Conservation (phyloP, 2,888 invertebrate species). For the Osmoderma eremita region DNA sequence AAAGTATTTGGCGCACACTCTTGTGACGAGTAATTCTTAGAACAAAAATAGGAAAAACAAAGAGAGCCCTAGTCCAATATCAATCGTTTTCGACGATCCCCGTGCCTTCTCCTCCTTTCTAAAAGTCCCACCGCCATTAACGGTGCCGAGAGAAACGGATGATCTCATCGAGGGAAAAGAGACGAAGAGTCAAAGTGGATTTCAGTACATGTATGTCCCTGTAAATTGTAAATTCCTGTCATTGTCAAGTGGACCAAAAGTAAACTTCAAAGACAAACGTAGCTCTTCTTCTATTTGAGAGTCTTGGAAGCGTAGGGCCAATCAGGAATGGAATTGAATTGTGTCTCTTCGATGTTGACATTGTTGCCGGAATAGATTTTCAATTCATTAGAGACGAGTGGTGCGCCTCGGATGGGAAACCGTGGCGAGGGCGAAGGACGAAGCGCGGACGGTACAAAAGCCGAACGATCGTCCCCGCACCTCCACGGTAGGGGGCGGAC, state of each 20-base stretch:
- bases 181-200: conserved; percentile 40
- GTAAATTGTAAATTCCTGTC: conserved; percentile 60
- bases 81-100: conserved; percentile 34
- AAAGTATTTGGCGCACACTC: no score
- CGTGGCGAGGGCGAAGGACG: conserved; percentile 9
- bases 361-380: conserved; percentile 63
- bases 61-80: conserved; percentile 12
- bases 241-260: conserved; percentile 57
- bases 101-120: conserved; percentile 6
- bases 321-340: conserved; percentile 60
- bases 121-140: no score
- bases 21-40: neutral
- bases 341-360: conserved; percentile 61
- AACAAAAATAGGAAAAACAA: no score
- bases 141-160: neutral
- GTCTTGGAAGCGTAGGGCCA: conserved; percentile 56
- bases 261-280: conserved; percentile 63
- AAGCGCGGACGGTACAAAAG: neutral
- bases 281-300: conserved; percentile 55
- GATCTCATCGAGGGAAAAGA: neutral
- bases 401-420: conserved; percentile 39
- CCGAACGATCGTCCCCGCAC: conserved; percentile 23
- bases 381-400: conserved; percentile 60
- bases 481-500: conserved; percentile 52
- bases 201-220: conserved; percentile 37